Base-by-base conservation (phyloP, 1,140 invertebrate genomes). In the Acromyrmex echinatior region DNA sequence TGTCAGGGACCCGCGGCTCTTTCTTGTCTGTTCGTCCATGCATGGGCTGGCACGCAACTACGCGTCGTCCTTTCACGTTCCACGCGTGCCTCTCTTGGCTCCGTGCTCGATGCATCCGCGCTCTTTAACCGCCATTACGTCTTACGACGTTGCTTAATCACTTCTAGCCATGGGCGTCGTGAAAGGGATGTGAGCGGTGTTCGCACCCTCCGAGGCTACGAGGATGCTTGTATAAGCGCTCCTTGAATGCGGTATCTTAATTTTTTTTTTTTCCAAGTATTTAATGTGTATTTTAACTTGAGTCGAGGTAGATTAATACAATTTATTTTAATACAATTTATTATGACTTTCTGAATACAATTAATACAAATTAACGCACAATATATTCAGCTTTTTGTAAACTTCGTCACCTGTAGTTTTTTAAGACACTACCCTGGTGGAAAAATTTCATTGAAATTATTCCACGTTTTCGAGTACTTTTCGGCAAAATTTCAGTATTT, bases 51-150 rank as follows among this genome's bases (percentile, higher is more conserved):
- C 86, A 84, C 76, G 76, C 86, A 77, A 60, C 70, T 77, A 81
- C 86, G 76, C 70, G 35, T 70, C 51, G 60, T 88, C 63, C 89
- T 81, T 90, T 88, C 90, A 88, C 86, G 89, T 91, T 91, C 86
- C 89, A 81, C 71, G 60, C 86, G 77, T 86, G 80, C 81, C 70
- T 91, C 28, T 81, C 12, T 58, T 71, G 60, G 73, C 89, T 25
- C 25, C 77, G 88, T 63, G 87, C 28, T 35, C 62, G 28, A 51
- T 63, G 31, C 71, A 87, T 68, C 88, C 68, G 76, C 84, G 73
- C 77, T 63, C 70, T 84, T 82, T 76, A 81, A 63, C 87, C 87
- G 58, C 77, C 63, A 78, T 65, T 51, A 74, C 84, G 63, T 86
- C 49, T 58, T 76, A 73, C 78, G 71, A 56, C 81, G 81, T 89